Conservation (phyloP, 2,888 invertebrate species). For the Augochlorella aurata region DNA sequence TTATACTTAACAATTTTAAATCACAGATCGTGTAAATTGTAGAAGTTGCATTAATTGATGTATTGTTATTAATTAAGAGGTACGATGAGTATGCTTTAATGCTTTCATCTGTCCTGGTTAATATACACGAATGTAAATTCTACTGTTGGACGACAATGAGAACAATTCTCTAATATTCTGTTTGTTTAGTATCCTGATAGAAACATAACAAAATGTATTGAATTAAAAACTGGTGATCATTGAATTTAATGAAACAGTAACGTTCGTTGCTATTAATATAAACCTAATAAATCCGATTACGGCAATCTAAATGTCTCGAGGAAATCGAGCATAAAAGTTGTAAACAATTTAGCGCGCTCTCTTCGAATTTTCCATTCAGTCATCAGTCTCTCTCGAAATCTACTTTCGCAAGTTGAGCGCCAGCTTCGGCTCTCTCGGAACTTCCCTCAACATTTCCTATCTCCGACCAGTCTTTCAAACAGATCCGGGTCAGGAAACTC, state of each 20-base stretch:
- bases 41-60: no score
- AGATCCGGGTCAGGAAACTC: conserved; percentile 38
- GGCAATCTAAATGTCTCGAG: not conserved
- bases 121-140: no score
- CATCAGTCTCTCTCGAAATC: conserved; percentile 38
- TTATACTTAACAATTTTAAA: not conserved
- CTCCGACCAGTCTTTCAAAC: conserved; percentile 22
- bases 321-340: conserved; percentile 21
- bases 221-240: not conserved
- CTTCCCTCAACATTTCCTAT: conserved; percentile 37
- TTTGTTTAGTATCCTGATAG: not conserved
- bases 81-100: no score
- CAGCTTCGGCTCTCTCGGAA: conserved; percentile 13
- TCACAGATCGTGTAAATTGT: no score
- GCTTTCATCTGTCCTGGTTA: no score
- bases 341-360: conserved; percentile 17
- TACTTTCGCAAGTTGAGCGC: conserved; percentile 38
- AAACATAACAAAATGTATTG: not conserved
- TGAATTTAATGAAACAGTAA: not conserved
- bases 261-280: not conserved
- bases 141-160: no score
- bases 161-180: no score
- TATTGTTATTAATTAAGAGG: no score
- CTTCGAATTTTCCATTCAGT: conserved; percentile 23
- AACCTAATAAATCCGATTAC: not conserved